phyloP scores from a whole-genome alignment of 2,888 invertebrate genomes.

The Podotricha telesiphe region DNA sequence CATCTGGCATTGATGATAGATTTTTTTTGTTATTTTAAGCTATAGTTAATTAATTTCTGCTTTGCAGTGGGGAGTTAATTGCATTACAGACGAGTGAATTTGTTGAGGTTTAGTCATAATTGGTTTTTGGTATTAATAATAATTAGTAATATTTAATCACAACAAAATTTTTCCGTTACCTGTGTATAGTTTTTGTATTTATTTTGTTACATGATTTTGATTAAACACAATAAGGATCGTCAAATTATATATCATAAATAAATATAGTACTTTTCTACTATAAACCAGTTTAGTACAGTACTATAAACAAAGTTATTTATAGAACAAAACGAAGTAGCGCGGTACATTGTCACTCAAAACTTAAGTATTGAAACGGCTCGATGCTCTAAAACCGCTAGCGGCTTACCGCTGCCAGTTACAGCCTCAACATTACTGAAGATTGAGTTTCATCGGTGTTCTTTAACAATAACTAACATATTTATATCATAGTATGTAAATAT shows the following conservation, averaged over 20 bases:
- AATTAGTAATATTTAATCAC: conserved; percentile 39
- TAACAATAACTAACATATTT: background rate
- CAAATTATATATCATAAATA: background rate
- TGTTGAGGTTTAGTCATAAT: conserved; percentile 61
- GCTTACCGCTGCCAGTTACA: conserved; percentile 52
- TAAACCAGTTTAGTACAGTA: conserved; percentile 44
- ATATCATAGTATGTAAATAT: background rate
- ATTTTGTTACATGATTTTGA: background rate
- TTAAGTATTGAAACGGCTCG: conserved; percentile 59
- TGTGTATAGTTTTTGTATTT: background rate
- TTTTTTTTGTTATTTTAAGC: conserved; percentile 67
- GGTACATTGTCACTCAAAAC: conserved; percentile 59
- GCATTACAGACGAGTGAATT: conserved; percentile 67
- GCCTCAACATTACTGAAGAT: conserved; percentile 64
- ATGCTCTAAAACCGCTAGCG: conserved; percentile 66
- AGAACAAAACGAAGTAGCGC: conserved; percentile 62
- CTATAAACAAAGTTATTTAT: conserved; percentile 69
- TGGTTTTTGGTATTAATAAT: conserved; percentile 48
- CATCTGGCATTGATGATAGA: conserved; percentile 64
- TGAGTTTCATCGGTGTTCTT: conserved; percentile 26
- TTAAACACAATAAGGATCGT: background rate
- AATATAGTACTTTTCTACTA: background rate
- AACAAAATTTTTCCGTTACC: conserved; percentile 4
- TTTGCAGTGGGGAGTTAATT: conserved; percentile 62
- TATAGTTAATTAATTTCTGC: conserved; percentile 73